phyloP scores from a whole-genome alignment of 2,888 invertebrate genomes.

The Polydrusus tereticollis region DNA sequence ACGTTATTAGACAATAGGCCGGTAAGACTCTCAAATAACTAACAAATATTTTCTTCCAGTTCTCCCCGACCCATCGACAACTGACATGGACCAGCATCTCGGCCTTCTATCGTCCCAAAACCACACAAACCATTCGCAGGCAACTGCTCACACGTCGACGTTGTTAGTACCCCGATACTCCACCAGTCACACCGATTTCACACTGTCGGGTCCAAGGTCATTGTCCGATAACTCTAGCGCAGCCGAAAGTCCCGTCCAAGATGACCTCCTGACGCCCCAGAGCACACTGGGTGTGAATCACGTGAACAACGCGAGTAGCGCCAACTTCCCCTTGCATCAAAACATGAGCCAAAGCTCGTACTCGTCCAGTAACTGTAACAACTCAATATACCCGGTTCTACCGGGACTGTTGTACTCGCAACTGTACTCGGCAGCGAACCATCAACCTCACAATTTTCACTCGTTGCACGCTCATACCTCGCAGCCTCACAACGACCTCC shows the following conservation, averaged over 20 bases:
- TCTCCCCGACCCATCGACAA: conserved; percentile 83
- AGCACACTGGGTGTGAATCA: conserved; percentile 74
- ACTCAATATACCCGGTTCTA: conserved; percentile 81
- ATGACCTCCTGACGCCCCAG: conserved; percentile 78
- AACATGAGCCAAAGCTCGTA: conserved; percentile 66
- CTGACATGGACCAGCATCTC: conserved; percentile 80
- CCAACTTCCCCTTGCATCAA: conserved; percentile 74
- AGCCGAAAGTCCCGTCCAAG: conserved; percentile 86
- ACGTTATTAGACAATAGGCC: too few species aligned
- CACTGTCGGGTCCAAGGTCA: conserved; percentile 79
- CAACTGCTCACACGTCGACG: conserved; percentile 63
- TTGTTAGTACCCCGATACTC: conserved; percentile 79
- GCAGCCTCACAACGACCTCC: conserved; percentile 74
- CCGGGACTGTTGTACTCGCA: conserved; percentile 89
- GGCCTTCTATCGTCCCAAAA: conserved; percentile 74
- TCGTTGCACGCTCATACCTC: conserved; percentile 77
- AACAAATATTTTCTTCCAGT: conserved; percentile 73
- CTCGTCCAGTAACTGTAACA: conserved; percentile 76
- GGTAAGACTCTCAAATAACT: too few species aligned
- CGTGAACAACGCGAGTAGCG: conserved; percentile 60
- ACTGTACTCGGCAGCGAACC: conserved; percentile 83
- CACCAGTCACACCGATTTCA: conserved; percentile 76
- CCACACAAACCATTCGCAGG: conserved; percentile 67
- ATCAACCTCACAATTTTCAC: conserved; percentile 80
- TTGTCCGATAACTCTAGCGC: conserved; percentile 87